phyloP scores from a whole-genome alignment of 2,888 invertebrate genomes.

The Boloria selene region DNA sequence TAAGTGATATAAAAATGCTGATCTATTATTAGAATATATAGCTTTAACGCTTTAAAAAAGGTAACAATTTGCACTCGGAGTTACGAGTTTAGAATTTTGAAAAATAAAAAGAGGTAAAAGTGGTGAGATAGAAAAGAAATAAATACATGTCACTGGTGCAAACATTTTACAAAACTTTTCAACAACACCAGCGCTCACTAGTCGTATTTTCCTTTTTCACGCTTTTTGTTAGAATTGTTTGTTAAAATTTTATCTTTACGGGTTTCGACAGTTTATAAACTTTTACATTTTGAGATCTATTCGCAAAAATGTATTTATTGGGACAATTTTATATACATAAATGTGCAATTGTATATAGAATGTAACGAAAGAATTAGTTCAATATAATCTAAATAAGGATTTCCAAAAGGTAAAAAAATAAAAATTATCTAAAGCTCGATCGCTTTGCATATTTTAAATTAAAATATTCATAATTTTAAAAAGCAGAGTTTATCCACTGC shows the following conservation, averaged over 20 bases:
- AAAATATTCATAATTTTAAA: neutral
- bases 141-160: conserved; percentile 30
- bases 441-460: neutral
- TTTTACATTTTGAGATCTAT: neutral
- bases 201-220: conserved; percentile 31
- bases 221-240: conserved; percentile 31
- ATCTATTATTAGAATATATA: neutral
- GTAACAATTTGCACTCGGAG: conserved; percentile 8
- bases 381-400: no score
- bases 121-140: conserved; percentile 26
- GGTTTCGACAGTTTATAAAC: conserved; percentile 18
- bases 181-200: conserved; percentile 31
- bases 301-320: neutral
- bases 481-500: conserved; percentile 4
- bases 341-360: no score
- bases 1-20: no score
- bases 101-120: conserved; percentile 23
- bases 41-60: neutral
- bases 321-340: neutral
- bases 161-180: conserved; percentile 37
- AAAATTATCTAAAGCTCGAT: neutral
- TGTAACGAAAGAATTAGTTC: no score
- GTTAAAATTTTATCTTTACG: conserved; percentile 32
- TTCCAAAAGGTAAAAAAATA: neutral
- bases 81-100: conserved; percentile 14